These are phyloP conservation scores for Planococcus citri DNA, from an alignment of 1,140 invertebrate species.

Conservation along the genomic window DNA sequence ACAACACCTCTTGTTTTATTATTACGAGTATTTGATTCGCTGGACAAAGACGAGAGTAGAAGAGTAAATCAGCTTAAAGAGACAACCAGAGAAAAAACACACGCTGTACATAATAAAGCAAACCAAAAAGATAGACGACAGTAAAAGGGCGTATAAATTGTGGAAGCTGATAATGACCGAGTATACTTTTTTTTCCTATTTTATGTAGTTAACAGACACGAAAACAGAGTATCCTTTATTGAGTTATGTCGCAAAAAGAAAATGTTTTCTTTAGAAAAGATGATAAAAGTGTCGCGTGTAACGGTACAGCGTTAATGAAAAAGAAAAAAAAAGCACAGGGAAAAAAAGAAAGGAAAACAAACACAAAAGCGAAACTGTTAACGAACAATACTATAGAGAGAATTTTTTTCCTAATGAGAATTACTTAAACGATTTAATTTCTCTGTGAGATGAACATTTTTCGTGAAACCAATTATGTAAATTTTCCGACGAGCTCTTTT, in stretches of 20 bases:
- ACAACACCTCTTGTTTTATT: no score
- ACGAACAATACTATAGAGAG: neutral
- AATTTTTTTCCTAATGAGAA: neutral
- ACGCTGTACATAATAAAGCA: neutral
- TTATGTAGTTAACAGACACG: neutral
- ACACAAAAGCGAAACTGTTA: neutral
- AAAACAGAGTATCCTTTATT: neutral
- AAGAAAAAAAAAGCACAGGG: neutral
- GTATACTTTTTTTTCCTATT: neutral
- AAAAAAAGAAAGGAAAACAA: neutral
- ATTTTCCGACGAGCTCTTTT: neutral
- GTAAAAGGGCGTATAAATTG: neutral
- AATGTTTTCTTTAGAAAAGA: neutral
- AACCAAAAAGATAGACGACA: neutral
- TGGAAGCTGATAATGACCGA: neutral
- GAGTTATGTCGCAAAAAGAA: neutral
- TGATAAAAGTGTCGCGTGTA: neutral
- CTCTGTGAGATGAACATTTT: neutral
- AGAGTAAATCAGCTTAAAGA: no score
- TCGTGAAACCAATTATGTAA: neutral
- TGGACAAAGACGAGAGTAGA: no score
- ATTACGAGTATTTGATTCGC: no score
- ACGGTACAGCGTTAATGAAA: neutral
- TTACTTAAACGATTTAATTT: slow-evolving; percentile 1
- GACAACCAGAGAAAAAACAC: no score